Evolutionary conservation across 1,140 invertebrate genomes (phyloP).

Genomic region (Varroa destructor): DNA sequence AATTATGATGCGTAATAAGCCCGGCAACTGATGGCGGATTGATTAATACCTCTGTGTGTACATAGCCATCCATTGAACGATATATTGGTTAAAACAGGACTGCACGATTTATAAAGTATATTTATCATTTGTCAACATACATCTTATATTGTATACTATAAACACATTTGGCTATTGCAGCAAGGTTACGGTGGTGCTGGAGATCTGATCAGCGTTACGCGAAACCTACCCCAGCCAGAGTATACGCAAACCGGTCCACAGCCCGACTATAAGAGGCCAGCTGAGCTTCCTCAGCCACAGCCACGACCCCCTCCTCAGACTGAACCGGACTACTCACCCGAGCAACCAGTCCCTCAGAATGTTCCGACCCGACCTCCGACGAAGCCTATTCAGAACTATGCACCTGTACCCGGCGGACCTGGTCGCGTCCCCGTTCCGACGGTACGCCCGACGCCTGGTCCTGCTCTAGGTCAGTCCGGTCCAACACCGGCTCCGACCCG

Average conservation of each 20-base stretch:
- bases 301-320: not conserved
- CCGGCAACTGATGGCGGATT: too few species aligned
- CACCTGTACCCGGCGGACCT: not conserved
- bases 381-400: constrained; percentile 18
- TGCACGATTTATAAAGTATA: too few species aligned
- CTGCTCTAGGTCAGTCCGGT: not conserved
- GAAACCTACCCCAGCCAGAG: constrained; percentile 15
- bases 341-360: not conserved
- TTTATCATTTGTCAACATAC: too few species aligned
- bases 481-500: not conserved
- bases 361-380: constrained; percentile 9
- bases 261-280: not conserved
- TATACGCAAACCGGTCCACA: constrained; percentile 14
- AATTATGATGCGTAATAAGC: too few species aligned
- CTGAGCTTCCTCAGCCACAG: constrained; percentile 15
- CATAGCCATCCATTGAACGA: too few species aligned
- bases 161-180: not conserved
- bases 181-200: constrained; percentile 20
- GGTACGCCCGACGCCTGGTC: too few species aligned
- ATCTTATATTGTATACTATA: too few species aligned
- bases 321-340: constrained; percentile 4
- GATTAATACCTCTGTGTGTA: too few species aligned
- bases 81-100: too few species aligned
- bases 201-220: constrained; percentile 5
- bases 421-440: not conserved